Percentiles rank a stretch among this genome's conserved stretches.
phyloP scores from a whole-genome alignment of 2,113 vertebrate species.

The Scolopax mira region DNA sequence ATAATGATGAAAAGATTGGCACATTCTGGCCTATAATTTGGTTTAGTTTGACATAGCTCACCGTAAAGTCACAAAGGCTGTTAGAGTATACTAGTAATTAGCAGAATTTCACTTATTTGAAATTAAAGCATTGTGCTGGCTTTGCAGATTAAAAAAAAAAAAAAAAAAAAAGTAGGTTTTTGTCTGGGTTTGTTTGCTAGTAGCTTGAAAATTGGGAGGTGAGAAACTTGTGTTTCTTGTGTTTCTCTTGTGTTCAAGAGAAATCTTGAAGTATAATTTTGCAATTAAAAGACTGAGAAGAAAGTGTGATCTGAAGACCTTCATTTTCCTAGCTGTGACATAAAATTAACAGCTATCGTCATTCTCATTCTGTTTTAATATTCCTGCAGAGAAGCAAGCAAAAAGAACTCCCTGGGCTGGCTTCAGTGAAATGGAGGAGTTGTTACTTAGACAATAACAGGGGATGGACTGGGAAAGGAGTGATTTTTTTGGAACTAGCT shows the following conservation, averaged over 20 bases:
- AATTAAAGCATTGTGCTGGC: neutral
- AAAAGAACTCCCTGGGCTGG: constrained; percentile 21
- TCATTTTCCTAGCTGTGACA: neutral
- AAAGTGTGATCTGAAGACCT: constrained; percentile 40
- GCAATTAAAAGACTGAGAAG: constrained; percentile 32
- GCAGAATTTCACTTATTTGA: neutral
- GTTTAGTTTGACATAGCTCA: neutral
- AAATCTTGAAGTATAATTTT: neutral
- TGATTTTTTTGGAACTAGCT: neutral
- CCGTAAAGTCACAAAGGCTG: neutral
- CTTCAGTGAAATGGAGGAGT: neutral
- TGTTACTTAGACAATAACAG: neutral
- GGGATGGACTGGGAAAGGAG: neutral
- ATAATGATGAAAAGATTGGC: neutral
- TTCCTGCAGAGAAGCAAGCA: constrained; percentile 21
- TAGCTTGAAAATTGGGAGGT: constrained; percentile 4
- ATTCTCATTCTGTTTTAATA: constrained; percentile 47
- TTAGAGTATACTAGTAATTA: constrained; percentile 8
- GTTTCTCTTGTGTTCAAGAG: no score
- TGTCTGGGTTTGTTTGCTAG: neutral
- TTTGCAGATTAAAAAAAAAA: neutral
- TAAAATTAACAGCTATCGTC: constrained; percentile 37
- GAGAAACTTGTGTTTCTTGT: neutral
- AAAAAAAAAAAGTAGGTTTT: neutral
- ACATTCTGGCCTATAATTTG: neutral